Evolutionary conservation across 2,113 vertebrate species (phyloP).

Genomic region (Protobothrops mucrosquamatus): DNA sequence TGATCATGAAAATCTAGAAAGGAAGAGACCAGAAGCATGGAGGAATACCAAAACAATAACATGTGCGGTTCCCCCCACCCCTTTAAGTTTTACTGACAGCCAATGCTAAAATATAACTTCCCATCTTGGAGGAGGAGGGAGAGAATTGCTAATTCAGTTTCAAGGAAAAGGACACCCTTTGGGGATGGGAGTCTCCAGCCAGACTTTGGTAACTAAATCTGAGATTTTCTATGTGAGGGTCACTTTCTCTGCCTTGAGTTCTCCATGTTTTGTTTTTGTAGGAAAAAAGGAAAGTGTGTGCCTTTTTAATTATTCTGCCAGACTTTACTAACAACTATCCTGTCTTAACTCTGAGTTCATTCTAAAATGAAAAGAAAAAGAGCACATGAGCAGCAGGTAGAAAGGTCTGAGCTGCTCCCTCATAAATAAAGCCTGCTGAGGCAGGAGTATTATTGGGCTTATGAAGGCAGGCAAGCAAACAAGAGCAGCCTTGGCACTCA

Average conservation of each 20-base stretch:
- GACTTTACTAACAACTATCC: neutral
- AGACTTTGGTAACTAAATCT: neutral
- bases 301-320: neutral
- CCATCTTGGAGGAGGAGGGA: neutral
- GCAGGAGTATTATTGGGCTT: neutral
- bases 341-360: neutral
- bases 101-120: neutral
- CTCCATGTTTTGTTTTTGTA: neutral
- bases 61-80: rapidly evolving
- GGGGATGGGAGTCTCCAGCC: neutral
- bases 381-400: neutral
- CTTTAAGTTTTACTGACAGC: neutral
- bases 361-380: neutral
- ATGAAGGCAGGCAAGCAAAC: conserved; percentile 18
- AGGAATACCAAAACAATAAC: neutral
- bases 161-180: neutral
- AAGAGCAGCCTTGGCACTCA: conserved; percentile 16
- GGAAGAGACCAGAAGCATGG: neutral
- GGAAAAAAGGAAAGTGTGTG: neutral
- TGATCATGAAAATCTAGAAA: conserved; percentile 89
- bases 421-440: neutral
- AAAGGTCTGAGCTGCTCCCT: neutral
- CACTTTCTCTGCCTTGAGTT: neutral
- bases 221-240: neutral
- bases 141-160: neutral